These are phyloP conservation scores for Cheiracanthium punctorium DNA, from an alignment of 2,888 invertebrate species.

Conservation along the genomic window DNA sequence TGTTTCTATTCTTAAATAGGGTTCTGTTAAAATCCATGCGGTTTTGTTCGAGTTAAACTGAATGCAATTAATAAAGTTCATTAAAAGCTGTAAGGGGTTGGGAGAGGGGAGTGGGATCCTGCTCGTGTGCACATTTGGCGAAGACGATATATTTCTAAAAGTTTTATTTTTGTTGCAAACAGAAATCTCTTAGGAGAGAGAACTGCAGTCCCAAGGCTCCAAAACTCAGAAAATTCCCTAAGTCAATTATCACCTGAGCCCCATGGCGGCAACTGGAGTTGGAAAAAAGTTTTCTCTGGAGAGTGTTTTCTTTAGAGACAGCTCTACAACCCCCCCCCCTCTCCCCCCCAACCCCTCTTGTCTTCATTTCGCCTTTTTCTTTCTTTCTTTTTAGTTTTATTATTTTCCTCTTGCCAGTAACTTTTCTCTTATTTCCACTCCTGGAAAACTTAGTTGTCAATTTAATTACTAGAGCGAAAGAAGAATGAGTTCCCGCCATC, in stretches of 20 bases:
- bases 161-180: neutral
- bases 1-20: too few relatives aligned
- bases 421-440: neutral
- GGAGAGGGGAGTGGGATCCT: too few relatives aligned
- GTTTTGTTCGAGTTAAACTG: too few relatives aligned
- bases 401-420: neutral
- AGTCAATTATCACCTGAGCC: conserved; percentile 17
- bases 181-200: neutral
- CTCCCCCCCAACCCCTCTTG: neutral
- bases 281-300: neutral
- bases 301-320: neutral
- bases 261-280: neutral
- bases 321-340: neutral
- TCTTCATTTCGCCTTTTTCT: neutral
- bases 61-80: too few relatives aligned
- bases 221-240: neutral
- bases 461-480: neutral
- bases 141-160: neutral
- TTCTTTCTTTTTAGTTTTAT: neutral
- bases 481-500: conserved; percentile 1
- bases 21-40: too few relatives aligned
- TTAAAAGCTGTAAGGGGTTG: too few relatives aligned
- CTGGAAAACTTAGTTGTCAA: neutral
- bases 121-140: too few relatives aligned
- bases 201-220: too few relatives aligned